Conservation (phyloP, 2,797 vertebrate species). For the Rhinogobio ventralis region DNA sequence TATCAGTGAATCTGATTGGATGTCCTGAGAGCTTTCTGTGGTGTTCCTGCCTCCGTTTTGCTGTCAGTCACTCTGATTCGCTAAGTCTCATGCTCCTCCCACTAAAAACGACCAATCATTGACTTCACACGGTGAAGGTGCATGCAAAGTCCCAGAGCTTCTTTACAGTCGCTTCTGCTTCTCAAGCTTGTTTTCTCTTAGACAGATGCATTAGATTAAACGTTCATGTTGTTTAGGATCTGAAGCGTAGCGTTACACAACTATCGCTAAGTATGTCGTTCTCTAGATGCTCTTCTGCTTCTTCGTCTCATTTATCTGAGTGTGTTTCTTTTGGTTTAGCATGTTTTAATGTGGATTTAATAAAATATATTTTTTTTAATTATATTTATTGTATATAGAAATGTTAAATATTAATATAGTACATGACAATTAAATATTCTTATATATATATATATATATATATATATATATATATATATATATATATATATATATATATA, state of each 20-base stretch:
- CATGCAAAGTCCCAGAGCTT: slow-evolving; percentile 74
- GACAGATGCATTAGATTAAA: not conserved
- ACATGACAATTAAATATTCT: too few relatives aligned
- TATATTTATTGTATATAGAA: not conserved
- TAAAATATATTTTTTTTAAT: not conserved
- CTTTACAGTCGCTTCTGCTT: slow-evolving; percentile 42
- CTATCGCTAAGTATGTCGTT: not conserved
- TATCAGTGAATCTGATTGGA: slow-evolving; percentile 49
- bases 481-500: too few relatives aligned
- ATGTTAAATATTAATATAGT: too few relatives aligned
- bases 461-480: too few relatives aligned
- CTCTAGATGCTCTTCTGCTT: slow-evolving; percentile 12
- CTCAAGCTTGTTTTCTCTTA: not conserved
- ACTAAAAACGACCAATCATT: slow-evolving; percentile 72
- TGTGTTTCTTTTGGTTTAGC: not conserved
- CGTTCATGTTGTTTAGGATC: not conserved
- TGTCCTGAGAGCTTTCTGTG: slow-evolving; percentile 47
- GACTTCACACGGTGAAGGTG: slow-evolving; percentile 72
- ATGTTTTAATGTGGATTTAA: not conserved
- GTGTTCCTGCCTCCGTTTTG: slow-evolving; percentile 63
- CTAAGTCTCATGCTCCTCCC: slow-evolving; percentile 71
- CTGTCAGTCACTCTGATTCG: slow-evolving; percentile 71
- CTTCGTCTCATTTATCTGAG: not conserved
- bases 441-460: too few relatives aligned
- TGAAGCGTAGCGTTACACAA: not conserved